These are phyloP conservation scores for Ennomos fuscantarius DNA, from an alignment of 2,888 invertebrate species.

Conservation along the genomic window DNA sequence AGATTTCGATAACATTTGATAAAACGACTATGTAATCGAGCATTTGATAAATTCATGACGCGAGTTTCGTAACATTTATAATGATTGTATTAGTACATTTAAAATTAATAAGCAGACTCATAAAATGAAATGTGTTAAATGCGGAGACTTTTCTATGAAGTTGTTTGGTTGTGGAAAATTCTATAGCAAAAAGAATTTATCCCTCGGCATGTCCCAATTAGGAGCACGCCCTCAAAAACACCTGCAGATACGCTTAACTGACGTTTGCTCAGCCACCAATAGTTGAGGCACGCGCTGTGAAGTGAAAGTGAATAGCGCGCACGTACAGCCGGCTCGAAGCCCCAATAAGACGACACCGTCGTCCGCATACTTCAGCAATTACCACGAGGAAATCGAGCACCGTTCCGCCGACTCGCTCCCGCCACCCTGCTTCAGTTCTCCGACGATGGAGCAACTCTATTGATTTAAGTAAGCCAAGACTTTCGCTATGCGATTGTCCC, in stretches of 20 bases:
- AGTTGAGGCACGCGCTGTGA: slow-evolving; percentile 71
- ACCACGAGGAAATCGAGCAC: slow-evolving; percentile 80
- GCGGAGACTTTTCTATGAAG: background rate
- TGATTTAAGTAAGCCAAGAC: slow-evolving; percentile 2
- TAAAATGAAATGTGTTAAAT: background rate
- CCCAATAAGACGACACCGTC: slow-evolving; percentile 82
- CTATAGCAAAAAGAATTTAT: background rate
- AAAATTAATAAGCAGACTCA: background rate
- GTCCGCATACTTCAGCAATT: slow-evolving; percentile 83
- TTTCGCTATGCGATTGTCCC: slow-evolving; percentile 1
- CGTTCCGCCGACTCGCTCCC: slow-evolving; percentile 63
- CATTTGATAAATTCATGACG: slow-evolving; percentile 3
- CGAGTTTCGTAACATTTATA: background rate
- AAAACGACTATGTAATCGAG: slow-evolving; percentile 12
- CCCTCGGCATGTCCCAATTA: slow-evolving; percentile 18
- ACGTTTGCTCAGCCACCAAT: slow-evolving; percentile 58
- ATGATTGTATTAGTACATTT: background rate
- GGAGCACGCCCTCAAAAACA: slow-evolving; percentile 52
- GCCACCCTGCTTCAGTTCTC: slow-evolving; percentile 48
- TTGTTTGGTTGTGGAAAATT: background rate
- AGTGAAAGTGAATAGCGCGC: slow-evolving; percentile 83
- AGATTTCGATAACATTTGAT: slow-evolving; percentile 11
- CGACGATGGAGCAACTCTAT: slow-evolving; percentile 19
- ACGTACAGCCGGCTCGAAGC: slow-evolving; percentile 75
- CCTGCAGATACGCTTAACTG: slow-evolving; percentile 57